Conservation (phyloP, 2,113 vertebrate species). For the Lipotes vexillifer region DNA sequence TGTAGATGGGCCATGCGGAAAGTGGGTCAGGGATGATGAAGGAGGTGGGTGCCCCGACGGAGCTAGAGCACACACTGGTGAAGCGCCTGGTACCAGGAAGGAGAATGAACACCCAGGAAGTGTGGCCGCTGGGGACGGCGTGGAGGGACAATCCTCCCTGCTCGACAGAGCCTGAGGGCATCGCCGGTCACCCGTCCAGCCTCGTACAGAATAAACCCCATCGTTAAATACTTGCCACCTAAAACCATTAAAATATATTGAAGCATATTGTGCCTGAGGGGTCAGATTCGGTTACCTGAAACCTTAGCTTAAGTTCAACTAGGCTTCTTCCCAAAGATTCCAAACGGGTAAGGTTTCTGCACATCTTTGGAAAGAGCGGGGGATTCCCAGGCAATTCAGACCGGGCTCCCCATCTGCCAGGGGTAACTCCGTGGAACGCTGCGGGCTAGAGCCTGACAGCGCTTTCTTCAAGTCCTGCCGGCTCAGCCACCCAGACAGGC, state of each 20-base stretch:
- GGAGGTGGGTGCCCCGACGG: fast-evolving
- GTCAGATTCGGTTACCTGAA: not conserved
- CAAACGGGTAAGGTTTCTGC: not conserved
- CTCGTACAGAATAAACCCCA: not conserved
- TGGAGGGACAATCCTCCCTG: not conserved
- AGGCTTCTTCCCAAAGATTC: not conserved
- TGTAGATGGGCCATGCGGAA: not conserved
- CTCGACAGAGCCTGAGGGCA: fast-evolving
- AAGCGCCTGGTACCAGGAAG: not conserved
- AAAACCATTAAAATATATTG: not conserved
- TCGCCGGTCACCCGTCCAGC: fast-evolving
- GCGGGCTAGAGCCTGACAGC: fast-evolving
- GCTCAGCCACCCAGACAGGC: not conserved
- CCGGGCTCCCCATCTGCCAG: not conserved
- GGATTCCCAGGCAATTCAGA: not conserved
- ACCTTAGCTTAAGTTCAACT: too few relatives aligned
- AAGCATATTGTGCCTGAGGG: not conserved
- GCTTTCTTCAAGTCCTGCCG: not conserved
- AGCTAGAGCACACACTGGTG: not conserved
- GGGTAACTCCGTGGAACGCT: not conserved
- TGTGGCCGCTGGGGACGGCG: not conserved
- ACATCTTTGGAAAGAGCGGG: not conserved
- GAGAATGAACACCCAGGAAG: too few relatives aligned
- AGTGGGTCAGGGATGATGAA: not conserved
- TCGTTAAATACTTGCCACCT: not conserved